Evolutionary conservation across 2,797 vertebrate genomes (phyloP).

Genomic region (Buceros bicornis): DNA sequence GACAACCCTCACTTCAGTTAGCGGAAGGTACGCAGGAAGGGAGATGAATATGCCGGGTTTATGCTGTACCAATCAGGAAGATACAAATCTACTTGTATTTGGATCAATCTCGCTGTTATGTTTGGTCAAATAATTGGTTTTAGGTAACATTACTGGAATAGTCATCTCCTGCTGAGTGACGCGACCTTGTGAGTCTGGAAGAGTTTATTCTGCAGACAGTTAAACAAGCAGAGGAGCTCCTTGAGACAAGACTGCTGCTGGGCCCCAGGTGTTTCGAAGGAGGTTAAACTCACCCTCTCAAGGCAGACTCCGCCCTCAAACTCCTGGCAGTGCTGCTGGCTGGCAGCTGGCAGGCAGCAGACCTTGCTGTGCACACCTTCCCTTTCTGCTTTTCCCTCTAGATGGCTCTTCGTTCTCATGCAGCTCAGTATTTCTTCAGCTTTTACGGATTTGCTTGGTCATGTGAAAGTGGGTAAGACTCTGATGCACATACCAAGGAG

Average conservation of each 20-base stretch:
- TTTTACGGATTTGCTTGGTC: background rate
- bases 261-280: background rate
- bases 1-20: background rate
- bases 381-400: background rate
- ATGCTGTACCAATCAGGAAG: background rate
- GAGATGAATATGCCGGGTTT: background rate
- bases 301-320: background rate
- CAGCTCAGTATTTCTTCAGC: background rate
- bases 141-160: background rate
- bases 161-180: background rate
- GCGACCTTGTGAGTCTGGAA: background rate
- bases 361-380: background rate
- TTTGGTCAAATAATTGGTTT: background rate
- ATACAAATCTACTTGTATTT: background rate
- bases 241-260: background rate
- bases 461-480: background rate
- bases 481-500: background rate
- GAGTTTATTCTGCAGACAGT: background rate
- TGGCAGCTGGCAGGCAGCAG: background rate
- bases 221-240: background rate
- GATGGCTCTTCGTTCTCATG: background rate
- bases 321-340: background rate
- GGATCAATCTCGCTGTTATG: background rate
- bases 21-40: background rate
- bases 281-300: accelerated